Evolutionary conservation across 92 coral and sea anemone genomes (phyloP).

Genomic region (Virgularia gustaviana): DNA sequence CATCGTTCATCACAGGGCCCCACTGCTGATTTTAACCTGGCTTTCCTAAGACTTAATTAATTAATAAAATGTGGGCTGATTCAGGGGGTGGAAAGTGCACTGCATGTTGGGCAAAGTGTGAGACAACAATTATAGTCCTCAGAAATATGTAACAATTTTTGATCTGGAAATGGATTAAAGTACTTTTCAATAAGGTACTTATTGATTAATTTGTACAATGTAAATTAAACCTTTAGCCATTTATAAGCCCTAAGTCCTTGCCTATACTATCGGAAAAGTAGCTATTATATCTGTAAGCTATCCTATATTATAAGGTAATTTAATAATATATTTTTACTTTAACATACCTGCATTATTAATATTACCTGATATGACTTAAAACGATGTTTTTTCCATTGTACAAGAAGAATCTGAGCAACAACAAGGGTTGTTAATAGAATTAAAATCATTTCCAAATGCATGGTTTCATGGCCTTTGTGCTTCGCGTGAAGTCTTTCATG

Average conservation of each 20-base stretch:
- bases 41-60: too few relatives aligned
- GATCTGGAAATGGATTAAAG: too few relatives aligned
- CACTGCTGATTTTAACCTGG: too few relatives aligned
- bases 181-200: too few relatives aligned
- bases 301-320: background rate
- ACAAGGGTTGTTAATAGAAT: slow-evolving; percentile 80
- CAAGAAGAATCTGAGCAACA: slow-evolving; percentile 91
- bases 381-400: slow-evolving; percentile 92
- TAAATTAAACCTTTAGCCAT: too few relatives aligned
- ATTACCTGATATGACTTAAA: slow-evolving; percentile 86
- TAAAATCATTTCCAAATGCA: slow-evolving; percentile 98
- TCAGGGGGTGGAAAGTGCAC: too few relatives aligned
- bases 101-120: too few relatives aligned
- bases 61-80: too few relatives aligned
- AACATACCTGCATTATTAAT: background rate
- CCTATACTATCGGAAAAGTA: background rate
- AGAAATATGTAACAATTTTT: too few relatives aligned
- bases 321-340: background rate
- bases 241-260: background rate
- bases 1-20: too few relatives aligned
- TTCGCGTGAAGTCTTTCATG: slow-evolving; percentile 93
- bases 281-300: background rate
- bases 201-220: too few relatives aligned
- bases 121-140: too few relatives aligned
- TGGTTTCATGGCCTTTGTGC: slow-evolving; percentile 97